These are phyloP conservation scores for Saccostrea echinata DNA, from an alignment of 1,140 invertebrate species.

Conservation along the genomic window DNA sequence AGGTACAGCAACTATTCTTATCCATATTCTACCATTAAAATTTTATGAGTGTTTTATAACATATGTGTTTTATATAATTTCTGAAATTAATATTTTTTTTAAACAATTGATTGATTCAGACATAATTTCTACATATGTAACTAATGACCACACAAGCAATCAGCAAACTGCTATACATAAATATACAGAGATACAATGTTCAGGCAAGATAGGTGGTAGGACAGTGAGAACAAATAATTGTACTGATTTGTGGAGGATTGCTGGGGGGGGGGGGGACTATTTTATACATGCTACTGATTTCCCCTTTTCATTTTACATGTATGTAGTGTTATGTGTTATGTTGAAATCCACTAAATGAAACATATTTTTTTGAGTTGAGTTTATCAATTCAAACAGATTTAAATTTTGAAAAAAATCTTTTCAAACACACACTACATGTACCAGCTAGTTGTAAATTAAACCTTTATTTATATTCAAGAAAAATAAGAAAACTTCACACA, in stretches of 20 bases:
- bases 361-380: not conserved
- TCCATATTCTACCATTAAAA: not conserved
- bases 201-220: not conserved
- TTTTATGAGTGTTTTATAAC: not conserved
- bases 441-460: no score
- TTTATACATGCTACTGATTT: not conserved
- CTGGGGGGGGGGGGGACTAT: not conserved
- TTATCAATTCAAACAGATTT: not conserved
- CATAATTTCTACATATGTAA: not conserved
- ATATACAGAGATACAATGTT: constrained; percentile 8
- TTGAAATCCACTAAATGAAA: not conserved
- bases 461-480: no score
- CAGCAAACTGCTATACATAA: not conserved
- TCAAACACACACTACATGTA: not conserved
- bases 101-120: not conserved
- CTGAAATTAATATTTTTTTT: no score
- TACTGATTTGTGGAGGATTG: not conserved
- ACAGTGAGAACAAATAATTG: not conserved
- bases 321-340: not conserved
- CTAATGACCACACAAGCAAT: constrained; percentile 19
- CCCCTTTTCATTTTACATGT: not conserved
- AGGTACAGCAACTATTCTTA: not conserved
- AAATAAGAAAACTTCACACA: no score
- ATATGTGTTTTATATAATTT: not conserved
- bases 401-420: not conserved